Percentiles rank a stretch among this genome's conserved stretches.
These are phyloP conservation scores for Xestia ashworthii DNA, from an alignment of 2,888 invertebrate species.

Conservation along the genomic window DNA sequence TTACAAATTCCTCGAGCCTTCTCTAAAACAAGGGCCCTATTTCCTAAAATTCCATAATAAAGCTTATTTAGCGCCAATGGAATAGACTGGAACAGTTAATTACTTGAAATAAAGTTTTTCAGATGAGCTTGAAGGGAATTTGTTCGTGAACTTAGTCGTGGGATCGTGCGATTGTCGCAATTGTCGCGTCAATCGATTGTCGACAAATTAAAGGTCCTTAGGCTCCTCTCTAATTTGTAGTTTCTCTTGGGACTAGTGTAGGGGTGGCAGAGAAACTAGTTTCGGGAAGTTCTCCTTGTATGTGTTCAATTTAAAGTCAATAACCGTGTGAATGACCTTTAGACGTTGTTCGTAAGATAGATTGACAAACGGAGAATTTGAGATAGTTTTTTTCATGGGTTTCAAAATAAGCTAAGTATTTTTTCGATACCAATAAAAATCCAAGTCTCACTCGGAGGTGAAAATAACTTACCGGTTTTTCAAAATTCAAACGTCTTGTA, in stretches of 20 bases:
- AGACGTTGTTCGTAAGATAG: no score
- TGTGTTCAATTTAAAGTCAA: background rate
- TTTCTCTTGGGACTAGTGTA: conserved; percentile 46
- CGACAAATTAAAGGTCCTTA: conserved; percentile 63
- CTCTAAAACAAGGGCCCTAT: conserved; percentile 25
- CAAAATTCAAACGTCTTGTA: background rate
- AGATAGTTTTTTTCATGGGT: background rate
- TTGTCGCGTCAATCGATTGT: conserved; percentile 60
- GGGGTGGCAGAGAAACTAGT: conserved; percentile 38
- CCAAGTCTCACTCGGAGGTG: background rate
- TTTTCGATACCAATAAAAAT: background rate
- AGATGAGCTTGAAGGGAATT: conserved; percentile 46
- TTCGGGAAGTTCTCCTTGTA: background rate
- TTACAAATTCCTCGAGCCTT: conserved; percentile 29
- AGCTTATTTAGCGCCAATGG: conserved; percentile 42
- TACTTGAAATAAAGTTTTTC: conserved; percentile 57
- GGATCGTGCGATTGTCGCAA: conserved; percentile 56
- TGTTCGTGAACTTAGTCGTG: conserved; percentile 45
- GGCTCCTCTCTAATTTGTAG: conserved; percentile 63
- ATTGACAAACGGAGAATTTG: background rate
- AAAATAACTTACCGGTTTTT: background rate
- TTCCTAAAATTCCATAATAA: conserved; percentile 35
- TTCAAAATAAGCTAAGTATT: background rate
- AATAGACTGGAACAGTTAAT: conserved; percentile 50
- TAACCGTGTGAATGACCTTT: background rate